phyloP scores from a whole-genome alignment of 1,140 invertebrate species.

The Bacillus rossius region DNA sequence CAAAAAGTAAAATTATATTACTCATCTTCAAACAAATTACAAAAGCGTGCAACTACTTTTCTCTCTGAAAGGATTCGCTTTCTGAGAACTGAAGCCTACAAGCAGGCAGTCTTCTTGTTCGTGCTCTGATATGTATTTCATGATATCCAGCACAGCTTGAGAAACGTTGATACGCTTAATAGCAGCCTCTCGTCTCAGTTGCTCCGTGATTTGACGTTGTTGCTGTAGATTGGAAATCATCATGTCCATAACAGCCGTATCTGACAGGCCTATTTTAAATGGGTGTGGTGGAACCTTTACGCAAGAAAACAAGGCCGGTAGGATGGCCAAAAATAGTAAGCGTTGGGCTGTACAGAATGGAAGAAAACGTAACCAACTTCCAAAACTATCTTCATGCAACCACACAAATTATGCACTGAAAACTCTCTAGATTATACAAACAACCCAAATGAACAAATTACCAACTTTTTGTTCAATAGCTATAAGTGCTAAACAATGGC shows the following conservation, averaged over 20 bases:
- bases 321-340: no score
- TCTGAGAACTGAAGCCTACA: conserved; percentile 91
- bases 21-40: background rate
- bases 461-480: no score
- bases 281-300: conserved; percentile 9
- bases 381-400: no score
- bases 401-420: no score
- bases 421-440: no score
- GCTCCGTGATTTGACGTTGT: conserved; percentile 88
- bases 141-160: conserved; percentile 88
- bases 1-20: background rate
- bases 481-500: no score
- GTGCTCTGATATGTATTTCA: conserved; percentile 89
- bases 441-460: no score
- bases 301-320: no score
- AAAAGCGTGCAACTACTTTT: conserved; percentile 82
- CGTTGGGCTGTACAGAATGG: no score
- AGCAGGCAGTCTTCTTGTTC: conserved; percentile 93
- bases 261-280: conserved; percentile 68
- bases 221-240: conserved; percentile 87
- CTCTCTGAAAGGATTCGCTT: conserved; percentile 96
- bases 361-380: no score
- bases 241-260: conserved; percentile 83
- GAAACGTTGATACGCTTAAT: conserved; percentile 84
- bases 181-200: conserved; percentile 85